These are phyloP conservation scores for Sciurus carolinensis DNA, from an alignment of 2,797 vertebrate genomes.

Conservation along the genomic window DNA sequence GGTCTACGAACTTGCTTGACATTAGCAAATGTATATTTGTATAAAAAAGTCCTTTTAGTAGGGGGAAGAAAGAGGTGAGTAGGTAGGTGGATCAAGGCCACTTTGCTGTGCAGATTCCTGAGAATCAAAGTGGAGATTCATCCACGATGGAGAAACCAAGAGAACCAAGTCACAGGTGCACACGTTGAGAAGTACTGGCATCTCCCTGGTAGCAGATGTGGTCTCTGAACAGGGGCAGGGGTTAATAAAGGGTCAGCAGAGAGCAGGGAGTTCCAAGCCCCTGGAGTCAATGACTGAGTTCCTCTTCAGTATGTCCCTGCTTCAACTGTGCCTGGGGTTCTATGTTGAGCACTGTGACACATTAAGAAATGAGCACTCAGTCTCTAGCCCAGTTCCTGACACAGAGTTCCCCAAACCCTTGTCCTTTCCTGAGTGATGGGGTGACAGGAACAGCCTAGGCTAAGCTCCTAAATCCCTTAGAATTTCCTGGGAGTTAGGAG, in stretches of 20 bases:
- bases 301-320: neutral
- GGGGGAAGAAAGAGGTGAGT: neutral
- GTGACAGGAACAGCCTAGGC: neutral
- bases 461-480: neutral
- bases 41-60: neutral
- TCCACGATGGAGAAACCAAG: neutral
- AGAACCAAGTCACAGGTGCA: neutral
- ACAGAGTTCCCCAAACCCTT: neutral
- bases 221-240: neutral
- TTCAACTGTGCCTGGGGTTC: neutral
- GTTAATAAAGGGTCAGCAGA: neutral
- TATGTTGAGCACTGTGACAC: neutral
- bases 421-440: neutral
- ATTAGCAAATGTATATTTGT: conserved; percentile 40
- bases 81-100: neutral
- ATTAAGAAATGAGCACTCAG: neutral
- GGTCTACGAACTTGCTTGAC: neutral
- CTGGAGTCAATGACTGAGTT: neutral
- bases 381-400: neutral
- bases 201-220: neutral
- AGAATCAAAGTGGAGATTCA: neutral
- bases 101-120: neutral
- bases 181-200: neutral
- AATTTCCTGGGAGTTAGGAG: neutral
- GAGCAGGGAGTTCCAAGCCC: neutral